Conservation (phyloP, 2,113 vertebrate species). For the Artemisiospiza belli region DNA sequence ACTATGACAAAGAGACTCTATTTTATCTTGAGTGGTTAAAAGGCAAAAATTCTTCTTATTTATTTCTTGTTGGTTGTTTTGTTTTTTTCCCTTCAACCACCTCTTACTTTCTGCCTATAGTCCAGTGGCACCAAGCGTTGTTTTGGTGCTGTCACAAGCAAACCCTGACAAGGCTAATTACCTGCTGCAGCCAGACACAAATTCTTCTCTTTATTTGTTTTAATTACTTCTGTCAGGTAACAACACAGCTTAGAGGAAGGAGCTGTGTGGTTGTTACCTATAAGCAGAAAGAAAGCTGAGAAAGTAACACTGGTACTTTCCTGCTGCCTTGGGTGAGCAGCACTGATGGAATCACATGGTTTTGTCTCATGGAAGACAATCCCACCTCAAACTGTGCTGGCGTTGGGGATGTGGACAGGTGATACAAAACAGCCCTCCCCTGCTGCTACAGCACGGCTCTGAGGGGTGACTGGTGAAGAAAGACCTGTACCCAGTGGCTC, state of each 20-base stretch:
- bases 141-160: background rate
- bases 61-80: background rate
- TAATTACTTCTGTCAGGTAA: background rate
- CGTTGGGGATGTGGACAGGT: background rate
- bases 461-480: background rate
- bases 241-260: background rate
- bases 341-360: fast-evolving
- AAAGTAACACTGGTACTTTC: background rate
- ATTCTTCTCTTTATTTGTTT: background rate
- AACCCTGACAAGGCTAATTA: background rate
- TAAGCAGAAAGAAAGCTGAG: background rate
- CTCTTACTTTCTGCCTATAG: background rate
- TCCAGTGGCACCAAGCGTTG: background rate
- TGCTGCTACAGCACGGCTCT: background rate
- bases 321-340: background rate
- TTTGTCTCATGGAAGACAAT: background rate
- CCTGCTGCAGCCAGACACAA: background rate
- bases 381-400: background rate
- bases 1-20: conserved; percentile 68
- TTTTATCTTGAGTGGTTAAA: conserved; percentile 58
- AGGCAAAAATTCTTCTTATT: background rate
- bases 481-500: background rate
- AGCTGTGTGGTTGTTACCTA: background rate
- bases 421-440: background rate
- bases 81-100: background rate